Conservation (phyloP, 2,113 vertebrate species). For the Circaetus gallicus region DNA sequence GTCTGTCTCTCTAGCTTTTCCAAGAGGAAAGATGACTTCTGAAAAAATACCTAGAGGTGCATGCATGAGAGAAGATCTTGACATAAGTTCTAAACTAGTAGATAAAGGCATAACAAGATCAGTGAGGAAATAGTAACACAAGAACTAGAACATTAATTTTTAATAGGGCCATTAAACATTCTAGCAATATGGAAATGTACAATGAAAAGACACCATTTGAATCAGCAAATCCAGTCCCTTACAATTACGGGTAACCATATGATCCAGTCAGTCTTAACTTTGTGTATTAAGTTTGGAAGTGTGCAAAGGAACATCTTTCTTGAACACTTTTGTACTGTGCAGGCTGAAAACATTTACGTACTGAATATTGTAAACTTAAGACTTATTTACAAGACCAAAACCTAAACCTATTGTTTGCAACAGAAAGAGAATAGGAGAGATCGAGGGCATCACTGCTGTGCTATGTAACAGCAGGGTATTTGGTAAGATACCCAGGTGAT, state of each 20-base stretch:
- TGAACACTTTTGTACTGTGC: not conserved
- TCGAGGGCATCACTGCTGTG: not conserved
- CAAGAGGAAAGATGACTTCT: not conserved
- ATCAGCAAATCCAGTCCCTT: not conserved
- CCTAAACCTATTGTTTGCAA: not conserved
- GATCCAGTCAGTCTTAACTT: not conserved
- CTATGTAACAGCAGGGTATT: not conserved
- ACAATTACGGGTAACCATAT: not conserved
- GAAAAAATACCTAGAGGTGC: not conserved
- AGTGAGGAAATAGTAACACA: not conserved
- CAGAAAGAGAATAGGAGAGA: not conserved
- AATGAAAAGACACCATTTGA: not conserved
- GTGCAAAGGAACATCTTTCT: not conserved
- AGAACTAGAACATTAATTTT: not conserved
- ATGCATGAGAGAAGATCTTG: not conserved
- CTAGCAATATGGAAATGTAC: not conserved
- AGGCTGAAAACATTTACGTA: not conserved
- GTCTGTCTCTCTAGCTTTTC: not conserved
- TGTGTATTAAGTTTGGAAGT: not conserved
- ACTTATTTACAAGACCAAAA: not conserved
- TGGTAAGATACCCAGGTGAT: not conserved
- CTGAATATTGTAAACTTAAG: not conserved
- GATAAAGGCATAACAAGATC: not conserved
- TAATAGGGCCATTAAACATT: not conserved
- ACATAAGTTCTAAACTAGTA: not conserved